These are phyloP conservation scores for Hycleus cichorii DNA, from an alignment of 1,140 invertebrate species.

Conservation along the genomic window DNA sequence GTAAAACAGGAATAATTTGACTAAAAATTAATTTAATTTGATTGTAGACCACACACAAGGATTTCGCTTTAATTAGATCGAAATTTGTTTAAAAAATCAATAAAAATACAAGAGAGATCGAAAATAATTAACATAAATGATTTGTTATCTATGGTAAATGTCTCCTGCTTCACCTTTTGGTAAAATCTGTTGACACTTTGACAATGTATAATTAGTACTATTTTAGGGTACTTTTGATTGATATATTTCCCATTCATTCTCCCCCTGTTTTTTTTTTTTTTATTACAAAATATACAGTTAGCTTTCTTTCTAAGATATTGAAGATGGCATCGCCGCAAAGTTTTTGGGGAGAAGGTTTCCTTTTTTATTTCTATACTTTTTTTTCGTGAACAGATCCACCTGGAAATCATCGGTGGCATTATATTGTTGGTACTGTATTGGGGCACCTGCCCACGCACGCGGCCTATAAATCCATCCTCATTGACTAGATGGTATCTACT, in stretches of 20 bases:
- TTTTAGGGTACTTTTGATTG: background rate
- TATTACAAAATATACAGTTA: too few relatives aligned
- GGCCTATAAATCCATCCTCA: slow-evolving; percentile 23
- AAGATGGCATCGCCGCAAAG: slow-evolving; percentile 4
- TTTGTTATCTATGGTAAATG: too few relatives aligned
- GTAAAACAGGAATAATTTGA: too few relatives aligned
- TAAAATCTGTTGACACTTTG: slow-evolving; percentile 2
- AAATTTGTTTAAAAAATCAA: too few relatives aligned
- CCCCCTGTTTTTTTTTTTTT: too few relatives aligned
- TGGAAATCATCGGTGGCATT: slow-evolving; percentile 7
- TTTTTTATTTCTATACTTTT: background rate
- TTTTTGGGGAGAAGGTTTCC: too few relatives aligned
- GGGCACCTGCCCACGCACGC: slow-evolving; percentile 22
- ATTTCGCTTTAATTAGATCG: too few relatives aligned
- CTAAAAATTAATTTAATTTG: too few relatives aligned
- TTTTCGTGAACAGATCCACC: slow-evolving; percentile 1
- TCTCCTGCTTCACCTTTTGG: too few relatives aligned
- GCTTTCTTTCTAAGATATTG: slow-evolving; percentile 5
- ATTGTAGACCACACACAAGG: too few relatives aligned
- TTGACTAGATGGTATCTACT: slow-evolving; percentile 16
- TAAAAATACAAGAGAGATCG: too few relatives aligned
- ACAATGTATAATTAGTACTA: slow-evolving; percentile 17
- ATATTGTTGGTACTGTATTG: background rate
- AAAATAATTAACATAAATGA: too few relatives aligned
- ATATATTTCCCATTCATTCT: background rate